Conservation (phyloP, 1,140 invertebrate genomes). For the Tetragnatha versicolor region DNA sequence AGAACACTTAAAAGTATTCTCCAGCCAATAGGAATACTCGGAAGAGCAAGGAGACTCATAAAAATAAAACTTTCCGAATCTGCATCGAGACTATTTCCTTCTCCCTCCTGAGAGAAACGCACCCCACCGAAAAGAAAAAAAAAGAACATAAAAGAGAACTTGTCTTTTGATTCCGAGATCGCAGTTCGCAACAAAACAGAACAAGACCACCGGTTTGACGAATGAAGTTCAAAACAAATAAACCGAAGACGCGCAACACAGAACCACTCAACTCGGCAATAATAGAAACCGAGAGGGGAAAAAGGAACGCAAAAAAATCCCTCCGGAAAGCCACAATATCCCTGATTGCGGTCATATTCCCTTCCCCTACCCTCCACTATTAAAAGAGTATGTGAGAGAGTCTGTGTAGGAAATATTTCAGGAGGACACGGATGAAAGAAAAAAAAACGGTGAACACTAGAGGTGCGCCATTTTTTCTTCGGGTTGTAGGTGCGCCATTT, state of each 20-base stretch:
- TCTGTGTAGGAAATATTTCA: background rate
- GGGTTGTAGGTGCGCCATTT: background rate
- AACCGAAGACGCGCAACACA: background rate
- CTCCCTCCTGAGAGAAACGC: too few species aligned
- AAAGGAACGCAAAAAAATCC: background rate
- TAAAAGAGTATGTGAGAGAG: constrained; percentile 25
- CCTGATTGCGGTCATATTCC: constrained; percentile 1
- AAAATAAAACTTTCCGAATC: too few species aligned
- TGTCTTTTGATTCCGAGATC: too few species aligned
- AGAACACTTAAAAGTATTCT: too few species aligned
- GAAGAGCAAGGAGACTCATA: too few species aligned
- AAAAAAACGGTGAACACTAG: background rate
- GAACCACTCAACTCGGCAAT: background rate
- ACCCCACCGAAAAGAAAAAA: background rate
- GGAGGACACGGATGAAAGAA: background rate
- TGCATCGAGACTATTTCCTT: too few species aligned
- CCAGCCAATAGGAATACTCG: too few species aligned
- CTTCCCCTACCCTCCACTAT: background rate
- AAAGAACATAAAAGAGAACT: background rate
- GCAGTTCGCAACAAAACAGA: too few species aligned
- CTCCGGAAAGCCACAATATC: constrained; percentile 29
- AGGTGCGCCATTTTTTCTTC: background rate
- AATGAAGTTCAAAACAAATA: constrained; percentile 15
- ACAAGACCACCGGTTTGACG: background rate
- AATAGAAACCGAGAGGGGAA: background rate